Conservation (phyloP, 2,113 vertebrate species). For the Strigops habroptila region DNA sequence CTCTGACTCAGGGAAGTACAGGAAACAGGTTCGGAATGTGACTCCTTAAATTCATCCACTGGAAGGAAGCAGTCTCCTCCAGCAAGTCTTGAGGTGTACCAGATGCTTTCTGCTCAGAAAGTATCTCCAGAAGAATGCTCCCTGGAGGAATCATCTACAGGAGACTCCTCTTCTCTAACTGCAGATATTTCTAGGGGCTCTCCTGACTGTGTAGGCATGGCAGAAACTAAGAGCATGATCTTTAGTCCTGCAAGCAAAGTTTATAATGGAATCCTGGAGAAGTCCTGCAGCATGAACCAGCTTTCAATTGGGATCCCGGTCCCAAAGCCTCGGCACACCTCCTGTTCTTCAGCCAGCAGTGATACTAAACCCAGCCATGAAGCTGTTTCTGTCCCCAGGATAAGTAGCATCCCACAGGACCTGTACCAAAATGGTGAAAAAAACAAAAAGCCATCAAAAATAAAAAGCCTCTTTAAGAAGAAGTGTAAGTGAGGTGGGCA, state of each 20-base stretch:
- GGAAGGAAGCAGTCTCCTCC: constrained; percentile 85
- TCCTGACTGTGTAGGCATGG: constrained; percentile 84
- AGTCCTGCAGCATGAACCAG: constrained; percentile 95
- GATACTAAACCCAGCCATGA: constrained; percentile 83
- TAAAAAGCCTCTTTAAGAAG: constrained; percentile 97
- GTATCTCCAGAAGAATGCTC: constrained; percentile 89
- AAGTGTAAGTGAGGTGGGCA: constrained; percentile 78
- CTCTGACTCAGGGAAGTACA: constrained; percentile 80
- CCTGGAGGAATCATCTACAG: constrained; percentile 77
- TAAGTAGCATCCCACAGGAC: constrained; percentile 89
- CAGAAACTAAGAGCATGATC: constrained; percentile 88
- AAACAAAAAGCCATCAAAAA: constrained; percentile 92
- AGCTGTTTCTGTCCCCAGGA: constrained; percentile 71
- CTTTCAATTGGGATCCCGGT: constrained; percentile 79
- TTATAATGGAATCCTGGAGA: constrained; percentile 96
- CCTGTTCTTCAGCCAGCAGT: constrained; percentile 82
- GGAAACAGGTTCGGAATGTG: constrained; percentile 87
- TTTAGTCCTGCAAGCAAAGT: constrained; percentile 86
- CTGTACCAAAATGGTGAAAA: constrained; percentile 90
- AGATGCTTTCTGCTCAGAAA: constrained; percentile 83
- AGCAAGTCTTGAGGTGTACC: constrained; percentile 79
- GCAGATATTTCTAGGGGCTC: constrained; percentile 79
- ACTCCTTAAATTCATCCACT: constrained; percentile 87
- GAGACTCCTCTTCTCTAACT: constrained; percentile 77
- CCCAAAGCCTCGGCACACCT: constrained; percentile 83